Base-by-base conservation (phyloP, 1,140 invertebrate species). In the Colletes latitarsis region DNA sequence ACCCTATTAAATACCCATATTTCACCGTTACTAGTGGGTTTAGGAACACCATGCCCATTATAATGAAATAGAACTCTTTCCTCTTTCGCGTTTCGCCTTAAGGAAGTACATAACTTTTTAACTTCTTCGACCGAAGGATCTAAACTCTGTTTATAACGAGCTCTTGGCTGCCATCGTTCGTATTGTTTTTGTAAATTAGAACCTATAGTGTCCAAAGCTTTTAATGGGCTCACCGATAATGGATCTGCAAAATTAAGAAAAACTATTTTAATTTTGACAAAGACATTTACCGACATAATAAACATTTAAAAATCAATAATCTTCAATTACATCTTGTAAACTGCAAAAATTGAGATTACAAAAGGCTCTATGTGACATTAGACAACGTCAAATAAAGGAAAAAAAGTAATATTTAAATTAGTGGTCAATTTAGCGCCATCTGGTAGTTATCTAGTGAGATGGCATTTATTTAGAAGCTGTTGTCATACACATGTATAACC, bases 1-100 rank as follows among this genome's bases (percentile, higher is more conserved):
- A 98, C 97, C 93, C 97, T 96, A 94, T 99, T 99, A 93, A 99
- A 99, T 6, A 99, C 99, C 99, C 99, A 99, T 89, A 99, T 99
- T 95, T 99, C 99, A 15, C 99, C 99, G 94, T 99, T 99, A 46
- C 95, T 95, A 10, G 99, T 99, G 53, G 99, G 99, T 93, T 97
- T 98, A 58, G 99, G 99, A 70, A 99, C 99, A 63, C 99, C 99
- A 93, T 99, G 99, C 0, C 99, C 99, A 94, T 99, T 99, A 91
- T 99, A 99, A 94, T 99, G 99, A 94, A 99, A 99, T 8, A 99
- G 94, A 39, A 99, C 98, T 86, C 99, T 95, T 91, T 99, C 99
- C 88, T 99, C 99, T 94, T 99, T 99, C 0, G 99, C 98, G 94
- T 99, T 99, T 86, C 98, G 94, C n/a, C 99, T 94, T 69, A 99